phyloP scores from a whole-genome alignment of 2,888 invertebrate species.

The Tenthredo distinguenda region DNA sequence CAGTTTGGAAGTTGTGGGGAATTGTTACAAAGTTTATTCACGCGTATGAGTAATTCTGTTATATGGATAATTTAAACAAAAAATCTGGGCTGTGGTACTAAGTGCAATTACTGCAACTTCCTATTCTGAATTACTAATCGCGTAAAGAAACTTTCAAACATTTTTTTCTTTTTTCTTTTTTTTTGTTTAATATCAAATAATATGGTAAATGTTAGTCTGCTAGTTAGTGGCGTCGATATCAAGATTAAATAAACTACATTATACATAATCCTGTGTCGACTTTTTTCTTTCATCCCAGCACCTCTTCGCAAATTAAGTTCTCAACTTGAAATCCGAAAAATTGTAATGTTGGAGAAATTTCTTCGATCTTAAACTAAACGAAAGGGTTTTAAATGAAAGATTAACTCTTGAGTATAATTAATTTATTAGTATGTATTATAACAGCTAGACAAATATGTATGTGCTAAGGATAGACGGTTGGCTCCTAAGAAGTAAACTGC shows the following conservation, averaged over 20 bases:
- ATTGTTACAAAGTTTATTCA: constrained; percentile 46
- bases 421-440: constrained; percentile 71
- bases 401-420: constrained; percentile 55
- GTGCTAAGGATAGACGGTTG: constrained; percentile 74
- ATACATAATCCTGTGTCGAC: constrained; percentile 53
- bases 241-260: constrained; percentile 71
- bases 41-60: constrained; percentile 10
- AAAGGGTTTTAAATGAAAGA: not conserved
- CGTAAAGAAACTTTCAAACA: constrained; percentile 31
- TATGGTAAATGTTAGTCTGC: constrained; percentile 72
- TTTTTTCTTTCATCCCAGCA: not conserved
- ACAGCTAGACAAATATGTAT: constrained; percentile 73
- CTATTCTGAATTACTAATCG: constrained; percentile 56
- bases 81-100: constrained; percentile 52
- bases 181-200: constrained; percentile 52
- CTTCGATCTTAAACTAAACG: not conserved
- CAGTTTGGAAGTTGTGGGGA: constrained; percentile 47
- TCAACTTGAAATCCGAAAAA: not conserved
- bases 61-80: constrained; percentile 9
- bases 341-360: not conserved
- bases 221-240: constrained; percentile 71
- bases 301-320: not conserved
- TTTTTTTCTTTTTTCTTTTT: not conserved
- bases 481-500: constrained; percentile 66
- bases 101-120: constrained; percentile 63